Base-by-base conservation (phyloP, 2,797 vertebrate genomes). In the Phrynocephalus forsythii region DNA sequence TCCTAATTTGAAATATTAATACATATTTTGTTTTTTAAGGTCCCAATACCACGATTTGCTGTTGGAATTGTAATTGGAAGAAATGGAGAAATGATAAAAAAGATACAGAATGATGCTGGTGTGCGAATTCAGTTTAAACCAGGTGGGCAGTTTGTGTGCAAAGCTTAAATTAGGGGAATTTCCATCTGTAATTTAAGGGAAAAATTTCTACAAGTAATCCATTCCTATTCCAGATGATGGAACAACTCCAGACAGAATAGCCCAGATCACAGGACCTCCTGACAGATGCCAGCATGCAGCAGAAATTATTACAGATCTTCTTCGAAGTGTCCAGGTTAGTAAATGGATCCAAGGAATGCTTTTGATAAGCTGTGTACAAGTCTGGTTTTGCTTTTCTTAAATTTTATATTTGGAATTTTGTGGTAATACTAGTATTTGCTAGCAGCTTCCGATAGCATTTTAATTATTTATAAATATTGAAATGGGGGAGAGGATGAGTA, bases 1-100 rank as follows among this genome's bases (percentile, higher is more conserved):
- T 15, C 20, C 13, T 80, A 56, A 63, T 3, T 80, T 80, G 33
- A 75, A 75, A 44, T 38, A 33, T 48, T 76, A 48, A 60, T 30
- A 2, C 83, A 10, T 5, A 16, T 87, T 80, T 30, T 80, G 1
- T 3, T 85, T 85, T 79, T 66, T 82, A 79, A 99, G 99, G 98
- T 99, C 87, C 99, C 99, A 0, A 99, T 99, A 88, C 99, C 99
- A 33, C 97, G 99, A 66, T 99, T 99, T 96, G 99, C 99, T 90
- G 99, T 99, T 68, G 99, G 99, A 90, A 99, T 99, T 92, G 98
- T 99, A 80, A 99, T 99, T 75, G 99, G 99, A 86, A 98, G 99
- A 96, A 99, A 98, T 67, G 99, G 99, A 90, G 99, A 99, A 94
- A 99, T 99, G 99, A 99, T 99, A 38, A 99, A 99, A 97, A 99